Base-by-base conservation (phyloP, 2,888 invertebrate genomes). In the Caenorhabditis panamensis region DNA sequence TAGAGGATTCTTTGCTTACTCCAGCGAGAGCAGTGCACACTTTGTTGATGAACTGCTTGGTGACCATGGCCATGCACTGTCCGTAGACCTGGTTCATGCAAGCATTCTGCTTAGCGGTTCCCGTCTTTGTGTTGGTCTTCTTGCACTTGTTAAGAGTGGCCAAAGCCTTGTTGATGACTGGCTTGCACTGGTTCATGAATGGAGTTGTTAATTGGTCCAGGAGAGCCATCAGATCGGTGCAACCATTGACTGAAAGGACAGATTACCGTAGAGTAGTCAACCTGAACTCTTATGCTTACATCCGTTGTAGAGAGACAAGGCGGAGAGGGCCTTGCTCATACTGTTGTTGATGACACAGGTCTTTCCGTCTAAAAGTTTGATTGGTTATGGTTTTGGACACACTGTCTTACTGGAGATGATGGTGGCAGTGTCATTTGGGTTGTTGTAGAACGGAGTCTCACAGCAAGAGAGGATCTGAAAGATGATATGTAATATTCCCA, bases 291-390 rank as follows among this genome's bases (percentile, higher is more conserved):
- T 41, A 16, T 5, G 31, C 59, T 66, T 36, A 71, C 71, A 71
- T 47, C 61, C 61, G 31, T 53, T 66, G 44, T 79, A 79, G 5
- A 79, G 56, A 13, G 67, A 67, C 18, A 79, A 41, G 13, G 79
- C 79, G 3, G 61, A 51, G n/a, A 72, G 20, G 13, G 79, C 79
- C 47, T 79, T 72, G 62, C 66, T 79, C 54, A 67, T 58, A 72
- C 72, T 72, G 61, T 79, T 79, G 54, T 72, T 62, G 47, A 79
- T 62, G 16, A 79, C 67, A 31, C 79, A 79, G 18, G 66, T 62
- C 28, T 72, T 67, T 9, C 37, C 56, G 22, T 59, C 79, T 79
- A 59, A 59, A 77, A 62, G n/a, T n/a, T n/a, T 31, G 31, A 37
- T 22, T 8, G 16, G 24, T 16, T 49, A n/a, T 22, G 8, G 41